Percentiles rank a stretch among this genome's conserved stretches.
phyloP scores from a whole-genome alignment of 2,888 invertebrate genomes.

The Rotaria magnacalcarata region DNA sequence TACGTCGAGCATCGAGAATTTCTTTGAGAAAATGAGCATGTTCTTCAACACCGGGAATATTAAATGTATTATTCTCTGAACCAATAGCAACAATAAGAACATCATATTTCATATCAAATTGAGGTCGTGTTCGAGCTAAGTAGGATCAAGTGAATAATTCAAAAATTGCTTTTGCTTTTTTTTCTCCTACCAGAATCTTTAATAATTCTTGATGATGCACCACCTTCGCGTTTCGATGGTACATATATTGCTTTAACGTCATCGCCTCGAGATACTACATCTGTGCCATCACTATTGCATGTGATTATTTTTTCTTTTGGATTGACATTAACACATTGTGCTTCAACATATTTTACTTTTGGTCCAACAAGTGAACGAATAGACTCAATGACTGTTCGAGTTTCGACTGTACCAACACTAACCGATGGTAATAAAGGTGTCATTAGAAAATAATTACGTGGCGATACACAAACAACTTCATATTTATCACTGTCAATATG shows the following conservation, averaged over 20 bases:
- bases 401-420: slow-evolving; percentile 60
- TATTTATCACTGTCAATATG: slow-evolving; percentile 4
- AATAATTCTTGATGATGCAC: slow-evolving; percentile 31
- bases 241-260: not conserved
- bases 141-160: not conserved
- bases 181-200: not conserved
- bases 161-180: not conserved
- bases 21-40: slow-evolving; percentile 59
- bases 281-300: not conserved
- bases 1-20: slow-evolving; percentile 57
- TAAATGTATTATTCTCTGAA: slow-evolving; percentile 50
- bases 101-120: slow-evolving; percentile 56
- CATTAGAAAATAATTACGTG: slow-evolving; percentile 49
- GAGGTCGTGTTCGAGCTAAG: not conserved
- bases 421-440: slow-evolving; percentile 60
- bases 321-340: slow-evolving; percentile 30
- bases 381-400: slow-evolving; percentile 49
- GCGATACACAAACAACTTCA: slow-evolving; percentile 34
- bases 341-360: slow-evolving; percentile 11
- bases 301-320: not conserved
- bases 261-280: not conserved
- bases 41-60: slow-evolving; percentile 58
- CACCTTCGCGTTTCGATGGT: not conserved
- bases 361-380: slow-evolving; percentile 31
- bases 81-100: slow-evolving; percentile 60